A percentile compares a stretch with the other conserved stretches of the same genome.
phyloP scores from a whole-genome alignment of 1,140 invertebrate genomes.

The Nephotettix cincticeps region DNA sequence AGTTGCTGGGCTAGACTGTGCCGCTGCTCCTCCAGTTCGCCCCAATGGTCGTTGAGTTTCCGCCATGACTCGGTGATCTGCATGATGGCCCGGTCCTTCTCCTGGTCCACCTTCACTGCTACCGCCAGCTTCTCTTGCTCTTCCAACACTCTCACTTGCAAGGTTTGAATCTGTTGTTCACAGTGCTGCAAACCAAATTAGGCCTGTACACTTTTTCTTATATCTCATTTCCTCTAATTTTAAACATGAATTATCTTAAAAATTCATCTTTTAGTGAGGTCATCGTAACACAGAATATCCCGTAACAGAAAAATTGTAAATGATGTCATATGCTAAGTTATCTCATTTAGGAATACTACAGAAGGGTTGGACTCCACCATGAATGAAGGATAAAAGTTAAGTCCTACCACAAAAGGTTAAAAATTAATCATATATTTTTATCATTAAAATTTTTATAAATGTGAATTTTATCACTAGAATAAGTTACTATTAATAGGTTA shows the following conservation, averaged over 20 bases:
- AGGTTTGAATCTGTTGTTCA: constrained; percentile 69
- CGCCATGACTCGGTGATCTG: constrained; percentile 50
- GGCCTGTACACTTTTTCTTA: not conserved
- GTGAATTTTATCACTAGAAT: no score
- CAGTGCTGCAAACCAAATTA: constrained; percentile 61
- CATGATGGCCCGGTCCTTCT: constrained; percentile 67
- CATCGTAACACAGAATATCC: no score
- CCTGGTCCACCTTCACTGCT: constrained; percentile 68
- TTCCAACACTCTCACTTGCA: constrained; percentile 70
- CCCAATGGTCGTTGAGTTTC: constrained; percentile 50
- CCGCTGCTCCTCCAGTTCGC: constrained; percentile 49
- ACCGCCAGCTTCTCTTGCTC: constrained; percentile 76
- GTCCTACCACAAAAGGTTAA: no score
- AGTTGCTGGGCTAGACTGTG: constrained; percentile 43
- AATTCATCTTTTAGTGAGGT: no score
- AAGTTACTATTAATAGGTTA: no score
- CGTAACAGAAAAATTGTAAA: no score
- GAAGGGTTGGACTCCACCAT: no score
- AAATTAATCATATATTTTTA: no score
- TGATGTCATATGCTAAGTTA: no score
- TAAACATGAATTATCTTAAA: not conserved
- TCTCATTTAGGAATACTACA: no score
- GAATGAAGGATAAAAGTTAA: no score
- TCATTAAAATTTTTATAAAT: no score
- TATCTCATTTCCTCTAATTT: not conserved